phyloP scores from a whole-genome alignment of 2,113 vertebrate genomes.

The Murina feae region DNA sequence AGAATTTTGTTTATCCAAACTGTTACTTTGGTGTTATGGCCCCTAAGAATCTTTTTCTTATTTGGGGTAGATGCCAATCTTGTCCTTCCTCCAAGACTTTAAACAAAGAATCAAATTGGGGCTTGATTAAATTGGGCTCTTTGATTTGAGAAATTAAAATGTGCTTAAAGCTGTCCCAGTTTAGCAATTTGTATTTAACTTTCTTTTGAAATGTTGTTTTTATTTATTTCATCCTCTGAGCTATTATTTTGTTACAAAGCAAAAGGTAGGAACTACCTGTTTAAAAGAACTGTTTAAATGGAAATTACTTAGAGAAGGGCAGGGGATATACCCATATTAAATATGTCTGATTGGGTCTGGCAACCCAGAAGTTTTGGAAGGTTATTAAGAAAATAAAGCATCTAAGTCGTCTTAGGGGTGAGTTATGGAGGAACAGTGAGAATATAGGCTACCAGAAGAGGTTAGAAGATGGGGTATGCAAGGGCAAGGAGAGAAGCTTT shows the following conservation, averaged over 20 bases:
- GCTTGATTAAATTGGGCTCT: neutral
- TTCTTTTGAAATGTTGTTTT: conserved; percentile 16
- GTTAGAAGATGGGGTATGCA: neutral
- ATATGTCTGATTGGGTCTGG: neutral
- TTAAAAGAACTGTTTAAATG: neutral
- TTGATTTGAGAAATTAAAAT: neutral
- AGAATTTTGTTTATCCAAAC: neutral
- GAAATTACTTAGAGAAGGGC: neutral
- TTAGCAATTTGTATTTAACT: neutral
- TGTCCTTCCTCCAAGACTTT: neutral
- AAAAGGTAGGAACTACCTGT: neutral
- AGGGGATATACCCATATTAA: neutral
- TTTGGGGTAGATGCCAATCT: neutral
- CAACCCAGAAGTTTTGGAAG: neutral
- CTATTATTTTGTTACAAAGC: neutral
- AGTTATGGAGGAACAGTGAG: neutral
- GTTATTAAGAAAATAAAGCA: neutral
- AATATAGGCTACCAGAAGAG: neutral
- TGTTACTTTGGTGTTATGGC: neutral
- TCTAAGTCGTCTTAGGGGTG: neutral
- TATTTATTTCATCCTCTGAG: neutral
- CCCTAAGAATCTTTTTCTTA: neutral
- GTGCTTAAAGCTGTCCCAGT: neutral
- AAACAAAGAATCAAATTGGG: neutral
- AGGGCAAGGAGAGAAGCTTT: neutral